These are phyloP conservation scores for Erinaceus europaeus DNA, from an alignment of 2,113 vertebrate species.

Conservation along the genomic window DNA sequence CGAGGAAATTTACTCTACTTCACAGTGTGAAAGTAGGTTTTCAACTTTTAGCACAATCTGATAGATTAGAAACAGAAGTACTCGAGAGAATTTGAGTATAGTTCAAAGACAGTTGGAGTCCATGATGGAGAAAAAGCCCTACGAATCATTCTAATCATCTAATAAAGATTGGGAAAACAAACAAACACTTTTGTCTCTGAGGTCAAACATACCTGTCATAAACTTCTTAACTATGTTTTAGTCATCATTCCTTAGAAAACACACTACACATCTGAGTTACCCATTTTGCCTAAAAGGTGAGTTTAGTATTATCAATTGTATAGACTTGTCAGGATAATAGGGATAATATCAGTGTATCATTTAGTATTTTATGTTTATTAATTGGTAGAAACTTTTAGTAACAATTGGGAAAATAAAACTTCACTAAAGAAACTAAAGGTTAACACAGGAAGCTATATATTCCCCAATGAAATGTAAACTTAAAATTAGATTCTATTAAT, in stretches of 20 bases:
- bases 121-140: neutral
- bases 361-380: neutral
- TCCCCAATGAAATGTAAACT: neutral
- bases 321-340: neutral
- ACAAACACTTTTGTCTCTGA: neutral
- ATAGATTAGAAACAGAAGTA: neutral
- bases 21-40: neutral
- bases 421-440: neutral
- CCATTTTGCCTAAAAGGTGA: neutral
- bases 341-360: neutral
- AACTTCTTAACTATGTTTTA: neutral
- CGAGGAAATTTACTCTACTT: neutral
- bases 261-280: neutral
- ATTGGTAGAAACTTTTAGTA: neutral
- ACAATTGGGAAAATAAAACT: too few relatives aligned
- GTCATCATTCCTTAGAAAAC: neutral
- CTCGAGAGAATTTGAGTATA: neutral
- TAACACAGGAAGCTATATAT: neutral
- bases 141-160: neutral
- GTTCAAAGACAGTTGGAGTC: neutral
- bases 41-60: neutral
- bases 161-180: neutral
- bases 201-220: neutral
- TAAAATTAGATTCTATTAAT: neutral
- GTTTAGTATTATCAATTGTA: neutral